Conservation (phyloP, 2,888 invertebrate species). For the Drosophila antonietae region DNA sequence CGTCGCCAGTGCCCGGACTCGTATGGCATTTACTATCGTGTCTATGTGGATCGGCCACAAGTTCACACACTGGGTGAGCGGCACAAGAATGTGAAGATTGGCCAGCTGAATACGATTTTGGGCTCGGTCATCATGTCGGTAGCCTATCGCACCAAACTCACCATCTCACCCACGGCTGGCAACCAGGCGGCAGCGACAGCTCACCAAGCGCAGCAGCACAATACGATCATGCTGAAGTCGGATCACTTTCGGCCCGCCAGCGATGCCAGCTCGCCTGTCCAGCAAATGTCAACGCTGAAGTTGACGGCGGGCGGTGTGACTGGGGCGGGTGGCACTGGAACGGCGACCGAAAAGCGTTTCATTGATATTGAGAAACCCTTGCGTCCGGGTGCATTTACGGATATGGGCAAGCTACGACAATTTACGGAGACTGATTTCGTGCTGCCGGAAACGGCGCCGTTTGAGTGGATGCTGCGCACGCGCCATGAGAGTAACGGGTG, state of each 20-base stretch:
- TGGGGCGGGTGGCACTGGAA: slow-evolving; percentile 53
- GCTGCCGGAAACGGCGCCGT: slow-evolving; percentile 88
- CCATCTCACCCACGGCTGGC: slow-evolving; percentile 91
- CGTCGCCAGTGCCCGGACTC: slow-evolving; percentile 94
- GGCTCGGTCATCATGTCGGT: slow-evolving; percentile 93
- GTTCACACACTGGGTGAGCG: slow-evolving; percentile 91
- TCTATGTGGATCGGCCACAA: slow-evolving; percentile 92
- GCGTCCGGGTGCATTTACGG: slow-evolving; percentile 92
- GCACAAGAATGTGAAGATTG: slow-evolving; percentile 91
- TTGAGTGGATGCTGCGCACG: slow-evolving; percentile 86
- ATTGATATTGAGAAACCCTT: slow-evolving; percentile 90
- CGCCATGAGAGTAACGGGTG: slow-evolving; percentile 75
- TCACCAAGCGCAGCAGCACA: slow-evolving; percentile 82
- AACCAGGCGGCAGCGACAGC: slow-evolving; percentile 82
- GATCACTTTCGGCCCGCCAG: slow-evolving; percentile 90
- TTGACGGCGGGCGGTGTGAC: slow-evolving; percentile 81
- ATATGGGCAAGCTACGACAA: slow-evolving; percentile 87
- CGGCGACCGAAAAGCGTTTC: slow-evolving; percentile 87
- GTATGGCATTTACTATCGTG: slow-evolving; percentile 94
- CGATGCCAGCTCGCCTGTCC: slow-evolving; percentile 45
- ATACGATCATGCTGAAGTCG: slow-evolving; percentile 93
- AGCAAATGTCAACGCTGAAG: slow-evolving; percentile 85
- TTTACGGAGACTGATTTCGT: slow-evolving; percentile 86
- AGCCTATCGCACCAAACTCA: slow-evolving; percentile 95
- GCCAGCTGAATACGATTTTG: slow-evolving; percentile 93